Base-by-base conservation (phyloP, 2,888 invertebrate genomes). In the Parnassius apollo region DNA sequence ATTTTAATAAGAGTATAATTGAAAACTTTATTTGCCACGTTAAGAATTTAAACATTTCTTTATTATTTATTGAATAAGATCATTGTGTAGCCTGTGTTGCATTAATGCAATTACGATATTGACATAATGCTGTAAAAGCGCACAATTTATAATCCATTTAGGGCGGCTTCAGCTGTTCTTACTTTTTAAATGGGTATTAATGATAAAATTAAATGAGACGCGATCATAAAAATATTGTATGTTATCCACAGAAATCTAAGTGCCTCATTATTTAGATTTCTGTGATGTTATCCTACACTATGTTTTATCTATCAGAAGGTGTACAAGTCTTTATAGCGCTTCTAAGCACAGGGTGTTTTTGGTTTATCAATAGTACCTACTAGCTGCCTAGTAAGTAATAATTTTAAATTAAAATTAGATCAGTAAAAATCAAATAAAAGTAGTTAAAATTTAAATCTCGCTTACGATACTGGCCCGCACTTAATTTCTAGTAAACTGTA, bases 271-370 rank as follows among this genome's bases (percentile, higher is more conserved):
- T 18, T 18, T 18, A 18, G 18, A 18, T 18, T 18, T 18, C 18
- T 18, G 18, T 18, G 18, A 18, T 18, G 18, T 18, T 35, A 52
- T 45, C 49, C 9, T 50, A 46, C 57, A 35, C 51, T 45, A 35
- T n/a, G 13, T 35, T 46, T 35, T 45, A 25, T 63, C 49, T 45
- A 63, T 63, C 51, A 59, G n/a, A 49, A 48, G 45, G 57, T 44
- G 13, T 12, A 2, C 13, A 13, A 62, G 45, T 61, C 62, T 62
- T 62, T 65, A 49, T 54, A 65, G 65, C 67, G 67, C 67, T 67
- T 67, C 60, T 61, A 61, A 67, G 65, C 67, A 67, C 67, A 67
- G 67, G 67, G 65, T 67, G 67, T 67, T 64, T 64, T 65, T 59
- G 57, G 57, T 67, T 65, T 59, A 51, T 56, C 55, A 63, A 63